phyloP scores from a whole-genome alignment of 2,113 vertebrate species.

The Calidris pugnax region DNA sequence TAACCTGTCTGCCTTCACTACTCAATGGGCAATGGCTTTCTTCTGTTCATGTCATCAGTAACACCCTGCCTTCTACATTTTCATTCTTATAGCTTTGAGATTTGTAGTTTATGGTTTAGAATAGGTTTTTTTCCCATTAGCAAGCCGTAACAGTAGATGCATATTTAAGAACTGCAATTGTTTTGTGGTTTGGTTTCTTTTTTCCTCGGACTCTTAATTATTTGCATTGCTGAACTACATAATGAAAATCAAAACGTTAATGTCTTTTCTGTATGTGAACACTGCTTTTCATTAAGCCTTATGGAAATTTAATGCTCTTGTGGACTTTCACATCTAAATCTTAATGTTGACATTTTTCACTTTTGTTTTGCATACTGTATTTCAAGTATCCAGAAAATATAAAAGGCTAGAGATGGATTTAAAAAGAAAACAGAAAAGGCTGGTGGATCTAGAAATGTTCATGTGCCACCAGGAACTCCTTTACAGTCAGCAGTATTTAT shows the following conservation, averaged over 20 bases:
- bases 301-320: background rate
- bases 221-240: slow-evolving; percentile 20
- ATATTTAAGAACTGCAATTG: background rate
- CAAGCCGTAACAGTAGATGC: background rate
- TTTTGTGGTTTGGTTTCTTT: background rate
- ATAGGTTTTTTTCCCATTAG: background rate
- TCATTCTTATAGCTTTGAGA: background rate
- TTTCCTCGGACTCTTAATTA: background rate
- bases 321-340: background rate
- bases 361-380: background rate
- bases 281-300: slow-evolving; percentile 6
- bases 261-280: background rate
- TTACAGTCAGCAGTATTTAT: background rate
- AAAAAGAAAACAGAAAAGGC: background rate
- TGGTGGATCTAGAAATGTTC: background rate
- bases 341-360: background rate
- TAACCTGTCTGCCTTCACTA: background rate
- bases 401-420: background rate
- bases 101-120: background rate
- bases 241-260: slow-evolving; percentile 2
- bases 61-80: background rate
- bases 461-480: background rate
- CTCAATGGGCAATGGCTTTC: background rate
- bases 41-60: background rate
- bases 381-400: background rate